Evolutionary conservation across 2,888 invertebrate genomes (phyloP).

Genomic region (Bugula neritina): DNA sequence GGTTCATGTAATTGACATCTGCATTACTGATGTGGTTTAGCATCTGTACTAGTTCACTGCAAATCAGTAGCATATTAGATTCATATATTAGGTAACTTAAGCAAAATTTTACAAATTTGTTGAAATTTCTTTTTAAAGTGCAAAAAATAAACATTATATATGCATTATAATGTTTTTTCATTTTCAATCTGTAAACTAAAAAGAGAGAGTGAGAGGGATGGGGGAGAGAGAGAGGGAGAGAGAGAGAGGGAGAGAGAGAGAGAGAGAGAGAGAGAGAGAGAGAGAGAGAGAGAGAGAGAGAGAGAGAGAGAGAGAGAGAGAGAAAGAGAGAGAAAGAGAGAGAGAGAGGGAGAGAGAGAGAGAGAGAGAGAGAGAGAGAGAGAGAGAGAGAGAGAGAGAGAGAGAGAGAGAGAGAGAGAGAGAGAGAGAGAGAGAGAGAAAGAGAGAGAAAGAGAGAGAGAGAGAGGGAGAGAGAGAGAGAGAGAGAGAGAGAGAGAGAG

Average conservation of each 20-base stretch:
- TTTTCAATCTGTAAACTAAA: too few relatives aligned
- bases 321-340: constrained; percentile 14
- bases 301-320: constrained; percentile 23
- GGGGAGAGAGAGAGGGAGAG: constrained; percentile 26
- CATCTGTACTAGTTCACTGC: too few relatives aligned
- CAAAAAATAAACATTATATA: too few relatives aligned
- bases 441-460: constrained; percentile 10
- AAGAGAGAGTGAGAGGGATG: background rate
- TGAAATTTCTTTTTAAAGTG: too few relatives aligned
- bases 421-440: constrained; percentile 10
- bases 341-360: constrained; percentile 23
- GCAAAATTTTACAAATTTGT: too few relatives aligned
- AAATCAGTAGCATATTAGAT: too few relatives aligned
- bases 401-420: background rate
- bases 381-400: constrained; percentile 25
- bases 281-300: constrained; percentile 21
- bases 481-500: constrained; percentile 21
- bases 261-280: constrained; percentile 26
- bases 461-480: background rate
- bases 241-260: constrained; percentile 27
- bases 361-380: constrained; percentile 25
- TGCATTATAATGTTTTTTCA: too few relatives aligned
- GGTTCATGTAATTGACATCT: too few relatives aligned
- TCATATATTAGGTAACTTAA: too few relatives aligned
- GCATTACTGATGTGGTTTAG: too few relatives aligned